Evolutionary conservation across 2,797 vertebrate genomes (phyloP).

Genomic region (Leptoclinus maculatus): DNA sequence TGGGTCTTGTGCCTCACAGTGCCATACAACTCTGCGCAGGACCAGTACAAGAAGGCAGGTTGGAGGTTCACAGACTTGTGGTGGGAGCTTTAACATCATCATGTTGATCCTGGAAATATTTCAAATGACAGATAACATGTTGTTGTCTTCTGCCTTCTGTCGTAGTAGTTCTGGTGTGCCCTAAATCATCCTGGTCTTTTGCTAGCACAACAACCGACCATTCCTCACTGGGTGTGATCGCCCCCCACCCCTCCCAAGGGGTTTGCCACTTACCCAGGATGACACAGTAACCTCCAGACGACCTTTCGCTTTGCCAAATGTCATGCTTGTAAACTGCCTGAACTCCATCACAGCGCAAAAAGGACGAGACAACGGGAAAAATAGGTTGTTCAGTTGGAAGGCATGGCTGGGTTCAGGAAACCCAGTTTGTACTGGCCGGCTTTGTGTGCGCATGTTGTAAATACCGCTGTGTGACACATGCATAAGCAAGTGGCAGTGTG

Average conservation of each 20-base stretch:
- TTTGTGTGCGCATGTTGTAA: conserved; percentile 63
- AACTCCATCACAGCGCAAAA: conserved; percentile 66
- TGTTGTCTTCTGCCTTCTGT: conserved; percentile 22
- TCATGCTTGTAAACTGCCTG: conserved; percentile 77
- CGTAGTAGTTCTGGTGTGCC: not conserved
- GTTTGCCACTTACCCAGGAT: conserved; percentile 72
- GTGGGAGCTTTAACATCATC: conserved; percentile 4
- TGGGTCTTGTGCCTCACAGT: not conserved
- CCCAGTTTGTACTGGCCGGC: conserved; percentile 36
- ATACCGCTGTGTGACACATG: conserved; percentile 69
- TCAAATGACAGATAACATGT: conserved; percentile 11
- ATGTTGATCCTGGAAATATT: conserved; percentile 1
- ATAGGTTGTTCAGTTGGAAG: conserved; percentile 45
- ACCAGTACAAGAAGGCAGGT: conserved; percentile 3
- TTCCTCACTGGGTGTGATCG: conserved; percentile 51
- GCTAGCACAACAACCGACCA: conserved; percentile 52
- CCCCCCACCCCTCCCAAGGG: conserved; percentile 62
- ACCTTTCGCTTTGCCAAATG: conserved; percentile 79
- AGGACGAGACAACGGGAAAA: conserved; percentile 30
- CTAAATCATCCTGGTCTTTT: conserved; percentile 38
- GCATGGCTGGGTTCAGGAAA: conserved; percentile 49
- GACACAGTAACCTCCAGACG: conserved; percentile 82
- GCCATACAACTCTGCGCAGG: not conserved
- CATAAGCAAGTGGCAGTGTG: conserved; percentile 50
- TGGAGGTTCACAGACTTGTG: conserved; percentile 1